Percentiles rank a stretch among this genome's conserved stretches.
phyloP scores from a whole-genome alignment of 2,888 invertebrate species.

The Lasioglossum leucozonium region DNA sequence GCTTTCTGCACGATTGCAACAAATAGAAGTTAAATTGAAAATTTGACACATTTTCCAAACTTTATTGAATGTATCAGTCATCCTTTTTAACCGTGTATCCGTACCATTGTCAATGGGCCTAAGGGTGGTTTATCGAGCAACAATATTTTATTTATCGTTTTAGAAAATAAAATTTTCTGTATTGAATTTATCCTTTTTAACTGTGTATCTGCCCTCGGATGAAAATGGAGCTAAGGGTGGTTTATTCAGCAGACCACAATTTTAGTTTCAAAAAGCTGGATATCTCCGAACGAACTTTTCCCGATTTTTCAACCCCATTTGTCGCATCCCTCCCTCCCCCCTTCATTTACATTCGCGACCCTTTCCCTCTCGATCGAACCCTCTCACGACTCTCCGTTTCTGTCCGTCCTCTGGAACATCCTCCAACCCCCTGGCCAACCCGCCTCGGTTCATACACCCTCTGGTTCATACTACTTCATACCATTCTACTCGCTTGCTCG shows the following conservation, averaged over 20 bases:
- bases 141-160: too few relatives aligned
- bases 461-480: background rate
- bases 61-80: too few relatives aligned
- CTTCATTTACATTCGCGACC: constrained; percentile 2
- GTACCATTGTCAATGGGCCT: too few relatives aligned
- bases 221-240: background rate
- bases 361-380: background rate
- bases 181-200: too few relatives aligned
- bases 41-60: too few relatives aligned
- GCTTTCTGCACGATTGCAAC: background rate
- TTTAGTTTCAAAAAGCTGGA: background rate
- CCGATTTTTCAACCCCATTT: background rate
- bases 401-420: background rate
- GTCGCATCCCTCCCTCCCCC: background rate
- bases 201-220: background rate
- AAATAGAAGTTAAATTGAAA: background rate
- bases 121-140: too few relatives aligned
- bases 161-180: too few relatives aligned
- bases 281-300: background rate
- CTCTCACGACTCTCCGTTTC: background rate
- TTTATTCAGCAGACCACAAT: background rate
- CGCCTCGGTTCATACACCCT: constrained; percentile 1
- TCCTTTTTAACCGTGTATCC: too few relatives aligned
- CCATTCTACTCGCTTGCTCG: background rate
- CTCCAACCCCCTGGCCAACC: background rate